A percentile compares a stretch with the other conserved stretches of the same genome.
Conservation (phyloP, 37 sponge, comb jelly and placozoan genomes). For the Geodia barretti region DNA sequence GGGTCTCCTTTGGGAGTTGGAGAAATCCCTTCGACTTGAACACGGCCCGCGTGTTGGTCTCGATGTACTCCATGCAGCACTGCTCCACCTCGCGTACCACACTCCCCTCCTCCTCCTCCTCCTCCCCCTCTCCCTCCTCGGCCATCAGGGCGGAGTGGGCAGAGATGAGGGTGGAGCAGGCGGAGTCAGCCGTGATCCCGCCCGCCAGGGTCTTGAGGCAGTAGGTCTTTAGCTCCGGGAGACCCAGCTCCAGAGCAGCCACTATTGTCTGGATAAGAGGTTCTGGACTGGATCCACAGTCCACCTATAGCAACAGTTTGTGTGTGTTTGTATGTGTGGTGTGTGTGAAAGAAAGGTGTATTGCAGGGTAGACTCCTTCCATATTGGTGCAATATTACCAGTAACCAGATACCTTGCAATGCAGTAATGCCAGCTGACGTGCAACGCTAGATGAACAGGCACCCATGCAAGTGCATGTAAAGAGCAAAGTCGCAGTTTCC, state of each 20-base stretch:
- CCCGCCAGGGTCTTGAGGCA: conserved; percentile 18
- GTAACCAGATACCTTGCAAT: too few relatives aligned
- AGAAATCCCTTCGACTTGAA: conserved; percentile 46
- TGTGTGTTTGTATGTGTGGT: neutral
- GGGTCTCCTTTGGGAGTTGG: conserved; percentile 35
- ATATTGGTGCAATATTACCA: too few relatives aligned
- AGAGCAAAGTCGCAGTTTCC: neutral
- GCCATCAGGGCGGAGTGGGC: neutral
- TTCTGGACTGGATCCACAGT: neutral
- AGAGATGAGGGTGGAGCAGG: conserved; percentile 22
- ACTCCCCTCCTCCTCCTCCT: neutral
- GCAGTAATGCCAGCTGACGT: too few relatives aligned
- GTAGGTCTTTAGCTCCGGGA: conserved; percentile 46
- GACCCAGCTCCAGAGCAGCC: conserved; percentile 26
- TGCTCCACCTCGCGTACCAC: conserved; percentile 30
- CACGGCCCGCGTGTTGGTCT: conserved; percentile 46
- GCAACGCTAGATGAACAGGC: too few relatives aligned
- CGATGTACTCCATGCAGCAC: conserved; percentile 51
- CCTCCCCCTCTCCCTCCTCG: neutral
- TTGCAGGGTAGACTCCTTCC: too few relatives aligned
- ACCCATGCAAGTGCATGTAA: neutral
- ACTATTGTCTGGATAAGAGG: neutral
- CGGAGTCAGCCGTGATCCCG: conserved; percentile 36
- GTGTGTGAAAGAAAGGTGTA: conserved; percentile 1
- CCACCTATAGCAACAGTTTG: conserved; percentile 1